These are phyloP conservation scores for Papilio protenor DNA, from an alignment of 2,888 invertebrate species.

Conservation along the genomic window DNA sequence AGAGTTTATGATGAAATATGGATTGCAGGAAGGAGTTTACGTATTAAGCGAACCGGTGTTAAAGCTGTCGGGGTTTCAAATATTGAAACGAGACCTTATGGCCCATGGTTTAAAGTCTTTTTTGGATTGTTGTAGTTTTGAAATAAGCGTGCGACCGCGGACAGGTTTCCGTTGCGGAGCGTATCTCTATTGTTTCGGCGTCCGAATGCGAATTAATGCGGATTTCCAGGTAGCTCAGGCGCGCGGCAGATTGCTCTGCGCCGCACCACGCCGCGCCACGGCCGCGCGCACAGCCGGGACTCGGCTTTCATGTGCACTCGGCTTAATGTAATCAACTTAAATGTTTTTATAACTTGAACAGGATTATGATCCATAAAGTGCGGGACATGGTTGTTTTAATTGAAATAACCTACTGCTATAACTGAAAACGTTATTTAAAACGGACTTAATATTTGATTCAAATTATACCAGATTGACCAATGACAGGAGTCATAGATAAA, in stretches of 20 bases:
- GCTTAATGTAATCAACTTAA: conserved; percentile 18
- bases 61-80: conserved; percentile 41
- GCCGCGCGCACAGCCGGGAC: not conserved
- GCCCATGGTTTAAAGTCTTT: conserved; percentile 43
- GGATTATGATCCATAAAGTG: not conserved
- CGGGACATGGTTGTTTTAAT: not conserved
- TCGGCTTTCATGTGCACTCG: not conserved
- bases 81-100: conserved; percentile 52
- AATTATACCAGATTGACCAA: not conserved
- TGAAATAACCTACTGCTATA: not conserved
- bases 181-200: conserved; percentile 62
- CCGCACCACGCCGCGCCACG: conserved; percentile 45
- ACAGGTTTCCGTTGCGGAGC: conserved; percentile 71
- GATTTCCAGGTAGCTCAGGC: conserved; percentile 67
- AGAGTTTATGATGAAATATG: conserved; percentile 38
- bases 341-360: conserved; percentile 9
- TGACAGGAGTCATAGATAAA: too few relatives aligned
- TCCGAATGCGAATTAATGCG: conserved; percentile 73
- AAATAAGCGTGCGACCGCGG: conserved; percentile 61
- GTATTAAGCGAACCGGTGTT: conserved; percentile 37
- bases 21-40: conserved; percentile 26
- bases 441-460: not conserved
- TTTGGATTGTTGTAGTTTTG: conserved; percentile 46
- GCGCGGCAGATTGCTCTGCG: conserved; percentile 59
- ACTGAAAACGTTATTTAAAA: not conserved